Percentiles rank a stretch among this genome's conserved stretches.
phyloP scores from a whole-genome alignment of 2,888 invertebrate genomes.

The Epistrophe eligans region DNA sequence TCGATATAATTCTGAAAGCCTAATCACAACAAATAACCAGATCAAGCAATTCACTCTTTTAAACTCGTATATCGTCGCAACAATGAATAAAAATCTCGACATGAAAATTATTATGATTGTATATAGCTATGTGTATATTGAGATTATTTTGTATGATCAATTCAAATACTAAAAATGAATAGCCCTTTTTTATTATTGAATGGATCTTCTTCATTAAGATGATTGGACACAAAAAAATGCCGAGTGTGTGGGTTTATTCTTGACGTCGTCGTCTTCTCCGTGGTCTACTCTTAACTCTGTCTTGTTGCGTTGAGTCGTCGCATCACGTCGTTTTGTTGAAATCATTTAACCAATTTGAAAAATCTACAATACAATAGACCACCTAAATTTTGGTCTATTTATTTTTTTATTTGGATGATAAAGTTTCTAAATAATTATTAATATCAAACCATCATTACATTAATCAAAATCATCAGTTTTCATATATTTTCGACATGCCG shows the following conservation, averaged over 20 bases:
- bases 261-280: neutral
- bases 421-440: constrained; percentile 70
- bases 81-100: constrained; percentile 39
- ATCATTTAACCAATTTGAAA: constrained; percentile 70
- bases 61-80: constrained; percentile 8
- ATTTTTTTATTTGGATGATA: constrained; percentile 44
- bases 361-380: constrained; percentile 60
- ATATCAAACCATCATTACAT: constrained; percentile 63
- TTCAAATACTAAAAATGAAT: constrained; percentile 58
- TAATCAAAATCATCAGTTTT: constrained; percentile 46
- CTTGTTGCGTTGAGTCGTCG: neutral
- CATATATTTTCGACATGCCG: constrained; percentile 40
- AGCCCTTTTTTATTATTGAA: constrained; percentile 45
- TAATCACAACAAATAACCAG: constrained; percentile 68
- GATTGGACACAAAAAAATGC: constrained; percentile 45
- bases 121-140: neutral
- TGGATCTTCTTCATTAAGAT: constrained; percentile 61
- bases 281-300: neutral
- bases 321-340: constrained; percentile 42
- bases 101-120: constrained; percentile 11
- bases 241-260: constrained; percentile 34
- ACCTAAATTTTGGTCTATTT: constrained; percentile 51
- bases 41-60: constrained; percentile 54
- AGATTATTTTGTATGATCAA: constrained; percentile 53
- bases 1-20: constrained; percentile 54